These are phyloP conservation scores for Steinernema carpocapsae DNA, from an alignment of 2,888 invertebrate species.

Conservation along the genomic window DNA sequence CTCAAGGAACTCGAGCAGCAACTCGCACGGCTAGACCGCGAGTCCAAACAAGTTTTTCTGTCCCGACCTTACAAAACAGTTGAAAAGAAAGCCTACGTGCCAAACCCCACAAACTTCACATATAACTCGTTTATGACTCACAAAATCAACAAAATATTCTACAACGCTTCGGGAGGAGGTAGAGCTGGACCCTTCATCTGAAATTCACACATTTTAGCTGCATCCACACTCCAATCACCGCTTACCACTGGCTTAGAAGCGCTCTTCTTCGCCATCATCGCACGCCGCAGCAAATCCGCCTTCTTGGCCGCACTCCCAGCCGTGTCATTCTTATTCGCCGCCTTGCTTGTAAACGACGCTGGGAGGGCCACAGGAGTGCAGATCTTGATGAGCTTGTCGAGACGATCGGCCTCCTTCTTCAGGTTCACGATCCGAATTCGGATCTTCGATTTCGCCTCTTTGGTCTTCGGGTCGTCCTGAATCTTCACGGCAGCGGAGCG, in stretches of 20 bases:
- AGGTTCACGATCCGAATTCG: background rate
- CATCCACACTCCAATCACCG: no score
- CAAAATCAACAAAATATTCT: no score
- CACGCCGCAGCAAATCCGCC: background rate
- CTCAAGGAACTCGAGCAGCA: background rate
- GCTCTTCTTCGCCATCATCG: background rate
- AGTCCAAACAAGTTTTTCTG: background rate
- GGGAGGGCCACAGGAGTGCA: slow-evolving; percentile 7
- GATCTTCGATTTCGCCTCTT: background rate
- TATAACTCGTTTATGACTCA: no score
- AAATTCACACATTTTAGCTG: no score
- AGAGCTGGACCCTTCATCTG: no score
- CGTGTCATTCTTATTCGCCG: background rate
- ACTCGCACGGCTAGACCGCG: background rate
- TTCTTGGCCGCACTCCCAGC: background rate
- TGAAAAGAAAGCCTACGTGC: no score
- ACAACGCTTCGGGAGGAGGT: no score
- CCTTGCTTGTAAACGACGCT: background rate
- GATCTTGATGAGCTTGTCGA: background rate
- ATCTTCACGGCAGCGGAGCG: background rate
- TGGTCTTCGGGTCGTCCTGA: slow-evolving; percentile 1
- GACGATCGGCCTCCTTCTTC: background rate
- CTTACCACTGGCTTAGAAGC: background rate
- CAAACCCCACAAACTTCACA: no score
- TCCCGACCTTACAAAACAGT: no score